These are phyloP conservation scores for Drosophila santomea DNA, from an alignment of 1,140 invertebrate genomes.

Conservation along the genomic window DNA sequence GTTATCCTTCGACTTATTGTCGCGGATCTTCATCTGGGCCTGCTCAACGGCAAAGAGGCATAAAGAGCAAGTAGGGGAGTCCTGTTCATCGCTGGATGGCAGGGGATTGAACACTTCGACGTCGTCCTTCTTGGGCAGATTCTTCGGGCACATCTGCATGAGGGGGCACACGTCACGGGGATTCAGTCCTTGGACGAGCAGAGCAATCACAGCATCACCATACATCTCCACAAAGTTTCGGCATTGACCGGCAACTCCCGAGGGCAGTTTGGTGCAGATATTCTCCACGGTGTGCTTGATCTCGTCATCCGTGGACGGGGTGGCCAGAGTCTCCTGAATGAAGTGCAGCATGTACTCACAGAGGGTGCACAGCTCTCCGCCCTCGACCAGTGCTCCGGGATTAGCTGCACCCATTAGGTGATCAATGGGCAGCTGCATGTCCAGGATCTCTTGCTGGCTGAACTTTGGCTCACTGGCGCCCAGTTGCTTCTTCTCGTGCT, in stretches of 20 bases:
- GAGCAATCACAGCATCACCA: slow-evolving; percentile 90
- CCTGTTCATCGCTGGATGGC: slow-evolving; percentile 54
- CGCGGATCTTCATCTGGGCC: slow-evolving; percentile 77
- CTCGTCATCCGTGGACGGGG: slow-evolving; percentile 89
- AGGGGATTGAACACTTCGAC: slow-evolving; percentile 85
- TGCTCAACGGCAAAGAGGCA: slow-evolving; percentile 92
- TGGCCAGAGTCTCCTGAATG: slow-evolving; percentile 89
- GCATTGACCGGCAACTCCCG: slow-evolving; percentile 88
- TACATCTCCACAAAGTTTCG: slow-evolving; percentile 91
- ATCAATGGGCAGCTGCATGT: slow-evolving; percentile 88
- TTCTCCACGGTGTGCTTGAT: slow-evolving; percentile 87
- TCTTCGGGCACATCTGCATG: slow-evolving; percentile 85
- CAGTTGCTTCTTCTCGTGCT: slow-evolving; percentile 33
- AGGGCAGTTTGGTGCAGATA: slow-evolving; percentile 89
- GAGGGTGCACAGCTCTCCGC: slow-evolving; percentile 88
- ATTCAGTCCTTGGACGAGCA: slow-evolving; percentile 93
- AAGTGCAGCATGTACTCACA: slow-evolving; percentile 94
- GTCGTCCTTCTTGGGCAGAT: slow-evolving; percentile 84
- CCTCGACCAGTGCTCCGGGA: slow-evolving; percentile 84
- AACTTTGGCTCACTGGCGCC: slow-evolving; percentile 78
- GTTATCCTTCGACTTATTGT: slow-evolving; percentile 85
- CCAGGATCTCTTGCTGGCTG: slow-evolving; percentile 65
- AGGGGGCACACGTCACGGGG: slow-evolving; percentile 87
- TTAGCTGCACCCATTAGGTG: slow-evolving; percentile 86
- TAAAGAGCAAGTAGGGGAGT: slow-evolving; percentile 90